Evolutionary conservation across 2,113 vertebrate genomes (phyloP).

Genomic region (Vulpes lagopus): DNA sequence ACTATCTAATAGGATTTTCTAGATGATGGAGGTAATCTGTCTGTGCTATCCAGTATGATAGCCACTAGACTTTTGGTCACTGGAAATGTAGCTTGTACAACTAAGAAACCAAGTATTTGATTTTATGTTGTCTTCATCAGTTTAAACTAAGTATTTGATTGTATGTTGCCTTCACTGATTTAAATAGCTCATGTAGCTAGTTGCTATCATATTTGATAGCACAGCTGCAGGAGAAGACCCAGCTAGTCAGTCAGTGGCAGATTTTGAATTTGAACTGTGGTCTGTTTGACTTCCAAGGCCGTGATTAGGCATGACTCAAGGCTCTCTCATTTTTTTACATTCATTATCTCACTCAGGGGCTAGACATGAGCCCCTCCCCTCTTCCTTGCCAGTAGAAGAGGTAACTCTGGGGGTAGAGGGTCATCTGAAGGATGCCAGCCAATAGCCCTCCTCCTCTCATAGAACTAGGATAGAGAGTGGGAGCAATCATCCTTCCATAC

Average conservation of each 20-base stretch:
- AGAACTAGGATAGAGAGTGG: neutral
- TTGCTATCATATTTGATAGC: neutral
- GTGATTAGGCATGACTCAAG: neutral
- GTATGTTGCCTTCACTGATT: neutral
- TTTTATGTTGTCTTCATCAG: neutral
- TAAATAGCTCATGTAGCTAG: neutral
- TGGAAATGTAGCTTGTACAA: neutral
- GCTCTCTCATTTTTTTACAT: neutral
- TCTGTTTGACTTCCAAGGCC: neutral
- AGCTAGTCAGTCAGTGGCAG: neutral
- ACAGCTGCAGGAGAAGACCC: neutral
- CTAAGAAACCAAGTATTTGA: neutral
- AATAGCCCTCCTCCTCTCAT: neutral
- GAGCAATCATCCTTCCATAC: neutral
- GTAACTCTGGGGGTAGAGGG: accelerated
- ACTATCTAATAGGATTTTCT: neutral
- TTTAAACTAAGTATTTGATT: neutral
- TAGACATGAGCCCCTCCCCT: no score
- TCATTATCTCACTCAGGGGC: neutral
- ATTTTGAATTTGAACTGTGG: neutral
- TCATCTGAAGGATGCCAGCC: neutral
- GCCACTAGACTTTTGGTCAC: neutral
- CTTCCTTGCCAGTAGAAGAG: neutral
- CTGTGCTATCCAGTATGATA: neutral
- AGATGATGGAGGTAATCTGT: neutral